phyloP scores from a whole-genome alignment of 2,888 invertebrate genomes.

The Galeopsomyia nigrocyanea region DNA sequence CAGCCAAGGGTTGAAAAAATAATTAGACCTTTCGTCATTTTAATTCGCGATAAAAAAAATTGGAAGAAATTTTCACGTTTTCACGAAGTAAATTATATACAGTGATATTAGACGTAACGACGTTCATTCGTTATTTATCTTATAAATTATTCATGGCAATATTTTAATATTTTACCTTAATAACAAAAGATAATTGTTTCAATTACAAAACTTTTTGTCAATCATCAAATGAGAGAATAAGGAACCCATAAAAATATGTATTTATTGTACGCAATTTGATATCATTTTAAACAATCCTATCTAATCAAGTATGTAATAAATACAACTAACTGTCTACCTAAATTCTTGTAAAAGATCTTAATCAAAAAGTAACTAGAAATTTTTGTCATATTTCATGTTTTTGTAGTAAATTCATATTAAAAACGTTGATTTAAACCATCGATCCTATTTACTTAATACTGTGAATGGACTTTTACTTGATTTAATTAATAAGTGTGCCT shows the following conservation, averaged over 20 bases:
- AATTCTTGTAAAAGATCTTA: conserved; percentile 40
- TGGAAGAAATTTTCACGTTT: too few relatives aligned
- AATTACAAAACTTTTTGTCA: too few relatives aligned
- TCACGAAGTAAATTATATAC: too few relatives aligned
- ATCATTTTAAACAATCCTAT: conserved; percentile 35
- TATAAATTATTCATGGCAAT: too few relatives aligned
- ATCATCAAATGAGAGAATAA: too few relatives aligned
- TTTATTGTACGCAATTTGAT: conserved; percentile 18
- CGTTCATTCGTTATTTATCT: too few relatives aligned
- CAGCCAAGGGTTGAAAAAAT: too few relatives aligned
- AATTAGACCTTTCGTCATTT: too few relatives aligned
- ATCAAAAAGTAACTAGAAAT: conserved; percentile 51
- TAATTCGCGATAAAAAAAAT: too few relatives aligned
- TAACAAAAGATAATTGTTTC: too few relatives aligned
- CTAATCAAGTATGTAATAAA: conserved; percentile 43
- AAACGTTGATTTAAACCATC: conserved; percentile 45
- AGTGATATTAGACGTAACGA: too few relatives aligned
- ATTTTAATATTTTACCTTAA: too few relatives aligned
- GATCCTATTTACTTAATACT: conserved; percentile 52
- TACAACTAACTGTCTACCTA: conserved; percentile 24
- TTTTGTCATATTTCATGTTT: conserved; percentile 41
- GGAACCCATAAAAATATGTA: conserved; percentile 1
- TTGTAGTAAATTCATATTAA: background rate
- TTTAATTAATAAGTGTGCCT: conserved; percentile 7
- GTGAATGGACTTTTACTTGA: conserved; percentile 50